Evolutionary conservation across 2,797 vertebrate genomes (phyloP).

Genomic region (Rhinella marina): DNA sequence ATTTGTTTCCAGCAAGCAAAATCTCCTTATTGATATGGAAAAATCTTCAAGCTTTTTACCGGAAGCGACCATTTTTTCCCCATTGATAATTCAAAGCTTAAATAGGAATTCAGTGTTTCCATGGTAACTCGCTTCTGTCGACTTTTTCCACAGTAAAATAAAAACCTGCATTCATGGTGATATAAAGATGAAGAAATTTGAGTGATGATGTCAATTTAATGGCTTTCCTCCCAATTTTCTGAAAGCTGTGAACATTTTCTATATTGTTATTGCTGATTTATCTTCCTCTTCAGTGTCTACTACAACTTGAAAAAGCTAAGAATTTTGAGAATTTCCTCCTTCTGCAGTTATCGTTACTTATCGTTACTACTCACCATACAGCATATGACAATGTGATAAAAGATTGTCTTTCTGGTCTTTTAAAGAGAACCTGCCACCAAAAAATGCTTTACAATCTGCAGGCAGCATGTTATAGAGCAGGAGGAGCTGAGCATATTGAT

Average conservation of each 20-base stretch:
- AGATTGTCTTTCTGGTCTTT: too few relatives aligned
- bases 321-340: background rate
- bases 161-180: constrained; percentile 42
- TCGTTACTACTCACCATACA: background rate
- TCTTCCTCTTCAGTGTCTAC: background rate
- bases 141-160: constrained; percentile 53
- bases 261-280: constrained; percentile 4
- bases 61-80: constrained; percentile 34
- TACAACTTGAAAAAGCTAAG: background rate
- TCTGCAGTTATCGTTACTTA: background rate
- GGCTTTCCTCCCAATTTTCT: constrained; percentile 21
- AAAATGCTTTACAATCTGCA: too few relatives aligned
- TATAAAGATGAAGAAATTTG: constrained; percentile 34
- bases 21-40: constrained; percentile 50
- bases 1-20: constrained; percentile 19
- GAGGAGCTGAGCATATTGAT: too few relatives aligned
- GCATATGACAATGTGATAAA: background rate
- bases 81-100: constrained; percentile 58
- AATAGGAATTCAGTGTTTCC: constrained; percentile 58
- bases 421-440: too few relatives aligned
- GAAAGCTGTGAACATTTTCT: background rate
- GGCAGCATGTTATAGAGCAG: too few relatives aligned
- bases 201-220: constrained; percentile 3
- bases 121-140: constrained; percentile 55
- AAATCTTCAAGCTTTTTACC: constrained; percentile 30